Conservation (phyloP, 2,113 vertebrate genomes). For the Cathartes aura region DNA sequence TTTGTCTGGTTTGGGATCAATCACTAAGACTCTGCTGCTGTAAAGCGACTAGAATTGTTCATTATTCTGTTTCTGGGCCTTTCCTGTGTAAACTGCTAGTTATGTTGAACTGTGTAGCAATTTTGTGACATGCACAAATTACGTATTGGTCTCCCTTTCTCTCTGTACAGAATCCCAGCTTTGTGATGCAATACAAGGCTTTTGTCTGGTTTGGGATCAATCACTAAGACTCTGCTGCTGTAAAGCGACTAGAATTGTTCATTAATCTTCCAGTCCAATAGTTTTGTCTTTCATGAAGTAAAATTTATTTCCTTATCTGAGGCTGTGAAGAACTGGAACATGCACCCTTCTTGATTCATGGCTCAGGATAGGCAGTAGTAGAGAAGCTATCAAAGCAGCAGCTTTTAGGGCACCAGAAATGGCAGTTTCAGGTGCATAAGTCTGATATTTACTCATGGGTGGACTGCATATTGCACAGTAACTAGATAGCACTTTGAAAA, state of each 20-base stretch:
- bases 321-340: not conserved
- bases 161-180: not conserved
- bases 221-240: not conserved
- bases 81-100: not conserved
- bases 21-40: not conserved
- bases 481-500: not conserved
- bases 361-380: not conserved
- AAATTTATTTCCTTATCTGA: conserved; percentile 50
- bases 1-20: conserved; percentile 41
- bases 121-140: not conserved
- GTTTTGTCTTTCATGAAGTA: conserved; percentile 32
- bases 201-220: conserved; percentile 41
- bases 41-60: conserved; percentile 8
- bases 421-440: not conserved
- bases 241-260: conserved; percentile 8
- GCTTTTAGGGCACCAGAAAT: not conserved
- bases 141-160: not conserved
- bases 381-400: not conserved
- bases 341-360: conserved; percentile 2
- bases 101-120: not conserved
- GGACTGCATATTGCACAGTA: not conserved
- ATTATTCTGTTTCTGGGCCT: not conserved
- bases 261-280: conserved; percentile 36
- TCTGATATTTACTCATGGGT: not conserved
- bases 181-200: not conserved